Base-by-base conservation (phyloP, 2,113 vertebrate species). In the Eonycteris spelaea region DNA sequence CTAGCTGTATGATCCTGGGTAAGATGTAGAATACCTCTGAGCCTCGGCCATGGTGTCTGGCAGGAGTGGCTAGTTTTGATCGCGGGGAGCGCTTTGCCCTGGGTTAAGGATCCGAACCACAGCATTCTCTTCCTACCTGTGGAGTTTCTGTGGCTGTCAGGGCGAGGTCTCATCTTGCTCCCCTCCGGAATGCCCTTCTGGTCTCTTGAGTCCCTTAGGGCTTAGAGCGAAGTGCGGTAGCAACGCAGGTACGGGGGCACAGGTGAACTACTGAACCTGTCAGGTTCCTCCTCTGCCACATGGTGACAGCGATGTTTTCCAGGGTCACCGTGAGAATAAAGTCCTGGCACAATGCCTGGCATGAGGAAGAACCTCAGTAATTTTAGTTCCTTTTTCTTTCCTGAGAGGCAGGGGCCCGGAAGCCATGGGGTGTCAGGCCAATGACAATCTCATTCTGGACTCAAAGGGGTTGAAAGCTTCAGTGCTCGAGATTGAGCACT, bases 111-210 rank as follows among this genome's bases (percentile, higher is more conserved):
- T 33, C 33, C 18, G 24, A n/a, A 3, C 48, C 30, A 40, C 10
- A 0, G 26, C 9, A 19, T 7, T 93, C 43, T 11, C 18, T 73
- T 65, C 82, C 35, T 4, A 21, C 28, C 13, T 0, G 0, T 13
- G 33, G 68, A 13, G 48, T 15, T 51, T 51, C 48, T 14, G 48
- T 51, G 48, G 48, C 48, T 15, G 48, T 12, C 48, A 51, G 48
- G 48, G 5, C 45, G 28, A 38, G 15, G 7, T 51, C 48, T 53
- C 28, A 28, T 11, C 55, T 67, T 65, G 67, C 38, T 70, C 22
- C 19, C n/a, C 85, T 94, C 68, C 2, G 14, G 70, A 63, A 45
- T 19, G 7, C 35, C 33, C 30, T 13, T 75, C 61, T 51, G 63
- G 53, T 53, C 30, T 26, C 84, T 24, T 33, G 43, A 24, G 38